Conservation (phyloP, 2,888 invertebrate species). For the Erpobdella octoculata region DNA sequence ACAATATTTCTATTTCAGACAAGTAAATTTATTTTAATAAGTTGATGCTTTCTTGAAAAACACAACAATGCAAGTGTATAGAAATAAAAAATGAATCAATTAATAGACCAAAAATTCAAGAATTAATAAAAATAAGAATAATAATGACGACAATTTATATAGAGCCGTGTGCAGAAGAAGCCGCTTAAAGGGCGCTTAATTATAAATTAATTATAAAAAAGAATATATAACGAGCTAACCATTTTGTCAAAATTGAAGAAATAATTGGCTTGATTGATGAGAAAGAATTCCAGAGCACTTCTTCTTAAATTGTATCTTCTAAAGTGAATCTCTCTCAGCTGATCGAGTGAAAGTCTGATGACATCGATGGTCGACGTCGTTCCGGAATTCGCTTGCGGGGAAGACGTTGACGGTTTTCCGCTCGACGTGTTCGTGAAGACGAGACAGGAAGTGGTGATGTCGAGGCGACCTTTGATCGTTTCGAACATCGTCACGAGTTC, state of each 20-base stretch:
- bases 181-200: too few species aligned
- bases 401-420: slow-evolving; percentile 45
- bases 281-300: slow-evolving; percentile 62
- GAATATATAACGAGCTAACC: too few species aligned
- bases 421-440: slow-evolving; percentile 60
- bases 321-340: slow-evolving; percentile 61
- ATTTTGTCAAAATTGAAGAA: slow-evolving; percentile 62
- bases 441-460: slow-evolving; percentile 59
- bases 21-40: too few species aligned
- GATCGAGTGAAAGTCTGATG: slow-evolving; percentile 57
- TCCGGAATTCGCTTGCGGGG: slow-evolving; percentile 45
- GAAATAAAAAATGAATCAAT: too few species aligned
- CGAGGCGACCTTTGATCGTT: slow-evolving; percentile 59
- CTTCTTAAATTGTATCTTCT: slow-evolving; percentile 61
- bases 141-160: too few species aligned
- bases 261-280: slow-evolving; percentile 62
- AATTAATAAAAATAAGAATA: too few species aligned
- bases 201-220: too few species aligned
- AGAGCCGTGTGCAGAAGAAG: too few species aligned
- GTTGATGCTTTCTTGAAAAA: too few species aligned
- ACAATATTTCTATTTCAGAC: too few species aligned
- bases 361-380: slow-evolving; percentile 42
- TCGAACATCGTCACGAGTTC: slow-evolving; percentile 59
- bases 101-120: too few species aligned
- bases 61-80: too few species aligned